Base-by-base conservation (phyloP, 1,140 invertebrate genomes). In the Hermatobates lingyangjiaoensis region DNA sequence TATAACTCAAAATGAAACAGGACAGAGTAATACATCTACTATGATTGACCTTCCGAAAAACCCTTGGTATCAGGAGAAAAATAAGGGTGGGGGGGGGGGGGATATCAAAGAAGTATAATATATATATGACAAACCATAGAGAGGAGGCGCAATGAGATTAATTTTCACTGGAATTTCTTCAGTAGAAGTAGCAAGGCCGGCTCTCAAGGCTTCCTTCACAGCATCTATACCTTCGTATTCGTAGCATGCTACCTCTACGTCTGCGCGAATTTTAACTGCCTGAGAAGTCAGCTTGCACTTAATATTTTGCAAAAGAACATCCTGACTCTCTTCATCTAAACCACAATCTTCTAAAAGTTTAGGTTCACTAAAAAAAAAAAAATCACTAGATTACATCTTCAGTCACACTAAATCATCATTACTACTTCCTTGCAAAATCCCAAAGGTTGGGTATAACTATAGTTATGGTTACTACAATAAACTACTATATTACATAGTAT, bases 221-320 rank as follows among this genome's bases (percentile, higher is more conserved):
- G 96, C 96, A 74, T 98, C 94, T 60, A 99, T 96, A 26, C 96
- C 96, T 68, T 98, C 94, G 64, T 96, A 97, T 3, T 87, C 92
- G 63, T 95, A 99, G 69, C 94, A 98, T 0, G 92, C 91, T 59
- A 95, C 94, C 71, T 98, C 93, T 61, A 99, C 89, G 64, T 98
- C 94, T 24, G 93, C 86, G 61, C 94, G 74, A 52, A 97, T 95
- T 75, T 98, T 98, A 0, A 98, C 90, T 20, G 93, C 89, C 68
- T 98, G 94, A 20, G 93, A 95, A 28, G 94, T 98, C 14, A 99
- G 70, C 67, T 97, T 93, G 46, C 92, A 75, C 64, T 88, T 89
- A 56, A 99, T 98, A 64, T 98, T 96, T 56, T 81, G 83, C 45
- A 98, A 64, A 14, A 99, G 74, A 15, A 94, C 83, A 63, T 89